phyloP scores from a whole-genome alignment of 2,113 vertebrate genomes.

The Heterotis niloticus region DNA sequence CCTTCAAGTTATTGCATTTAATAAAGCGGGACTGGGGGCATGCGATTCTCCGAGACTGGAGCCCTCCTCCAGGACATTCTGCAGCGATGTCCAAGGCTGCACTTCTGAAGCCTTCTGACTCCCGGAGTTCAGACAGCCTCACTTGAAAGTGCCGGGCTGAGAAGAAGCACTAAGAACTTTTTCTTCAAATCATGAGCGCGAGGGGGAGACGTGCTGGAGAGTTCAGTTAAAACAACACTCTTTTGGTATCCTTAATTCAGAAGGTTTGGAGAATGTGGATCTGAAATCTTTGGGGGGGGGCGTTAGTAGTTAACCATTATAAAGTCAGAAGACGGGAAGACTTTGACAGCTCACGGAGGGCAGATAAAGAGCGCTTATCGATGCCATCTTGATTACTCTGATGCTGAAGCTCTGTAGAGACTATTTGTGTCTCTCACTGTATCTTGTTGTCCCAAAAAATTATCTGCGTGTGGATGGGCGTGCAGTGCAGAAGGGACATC shows the following conservation, averaged over 20 bases:
- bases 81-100: conserved; percentile 11
- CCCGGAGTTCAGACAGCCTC: conserved; percentile 28
- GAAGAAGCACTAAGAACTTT: conserved; percentile 13
- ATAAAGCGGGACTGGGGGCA: conserved; percentile 6
- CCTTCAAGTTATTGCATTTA: conserved; percentile 17
- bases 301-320: conserved; percentile 4
- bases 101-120: conserved; percentile 17
- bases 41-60: not conserved
- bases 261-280: conserved; percentile 24
- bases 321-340: not conserved
- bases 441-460: not conserved
- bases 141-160: conserved; percentile 23
- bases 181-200: conserved; percentile 8
- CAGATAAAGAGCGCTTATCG: conserved; percentile 19
- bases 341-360: conserved; percentile 14
- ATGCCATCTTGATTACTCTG: not conserved
- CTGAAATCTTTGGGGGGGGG: not conserved
- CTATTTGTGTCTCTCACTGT: not conserved
- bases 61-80: conserved; percentile 22
- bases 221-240: conserved; percentile 17
- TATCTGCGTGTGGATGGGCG: no score
- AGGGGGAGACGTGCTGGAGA: conserved; percentile 16
- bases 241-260: conserved; percentile 26
- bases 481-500: not conserved
- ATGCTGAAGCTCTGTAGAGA: conserved; percentile 10